Conservation (phyloP, 2,797 vertebrate species). For the Clarias fuscus region DNA sequence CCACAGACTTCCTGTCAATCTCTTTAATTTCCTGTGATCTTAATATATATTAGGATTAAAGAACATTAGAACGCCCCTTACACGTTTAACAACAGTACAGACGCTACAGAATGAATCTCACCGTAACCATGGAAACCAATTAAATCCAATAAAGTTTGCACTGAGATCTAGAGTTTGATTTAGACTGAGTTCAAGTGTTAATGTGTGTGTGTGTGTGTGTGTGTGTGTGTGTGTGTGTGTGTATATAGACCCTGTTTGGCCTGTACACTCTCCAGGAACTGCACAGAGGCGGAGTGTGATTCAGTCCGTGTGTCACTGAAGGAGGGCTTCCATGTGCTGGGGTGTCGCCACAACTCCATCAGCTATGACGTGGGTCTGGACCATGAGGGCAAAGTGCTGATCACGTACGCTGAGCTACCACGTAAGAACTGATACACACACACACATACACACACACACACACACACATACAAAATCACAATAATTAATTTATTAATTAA, state of each 20-base stretch:
- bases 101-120: neutral
- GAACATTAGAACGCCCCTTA: no score
- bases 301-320: accelerated
- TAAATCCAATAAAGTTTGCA: no score
- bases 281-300: neutral
- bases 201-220: neutral
- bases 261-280: neutral
- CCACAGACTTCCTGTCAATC: no score
- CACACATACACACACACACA: slow-evolving; percentile 2
- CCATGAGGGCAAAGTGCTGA: neutral
- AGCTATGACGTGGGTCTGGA: slow-evolving; percentile 1
- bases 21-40: no score
- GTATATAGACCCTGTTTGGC: neutral
- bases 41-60: no score
- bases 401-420: neutral
- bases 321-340: neutral
- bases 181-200: no score
- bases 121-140: neutral
- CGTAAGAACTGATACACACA: neutral
- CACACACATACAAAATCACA: neutral
- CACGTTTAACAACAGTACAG: neutral
- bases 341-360: neutral
- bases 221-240: slow-evolving; percentile 31
- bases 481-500: no score
- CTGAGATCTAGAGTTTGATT: no score